Evolutionary conservation across 2,888 invertebrate species (phyloP).

Genomic region (Ophion costatus): DNA sequence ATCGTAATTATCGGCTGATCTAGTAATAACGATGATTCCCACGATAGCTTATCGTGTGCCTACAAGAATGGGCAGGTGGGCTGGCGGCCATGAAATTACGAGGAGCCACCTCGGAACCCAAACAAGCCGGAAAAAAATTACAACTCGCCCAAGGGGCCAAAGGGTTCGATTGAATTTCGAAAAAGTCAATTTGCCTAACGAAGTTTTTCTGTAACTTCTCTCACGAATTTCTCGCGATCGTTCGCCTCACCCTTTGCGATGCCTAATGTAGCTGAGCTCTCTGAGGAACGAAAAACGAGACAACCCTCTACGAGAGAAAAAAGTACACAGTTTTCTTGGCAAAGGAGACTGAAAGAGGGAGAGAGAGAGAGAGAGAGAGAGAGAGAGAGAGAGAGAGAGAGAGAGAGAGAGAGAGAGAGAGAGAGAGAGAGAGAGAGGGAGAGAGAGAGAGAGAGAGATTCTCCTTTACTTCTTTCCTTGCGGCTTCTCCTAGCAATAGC

Average conservation of each 20-base stretch:
- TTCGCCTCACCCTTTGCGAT: background rate
- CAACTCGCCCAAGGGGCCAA: too few relatives aligned
- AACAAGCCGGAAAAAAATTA: too few relatives aligned
- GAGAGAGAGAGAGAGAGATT: background rate
- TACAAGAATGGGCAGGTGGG: too few relatives aligned
- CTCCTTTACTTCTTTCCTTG: background rate
- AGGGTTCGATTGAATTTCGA: background rate
- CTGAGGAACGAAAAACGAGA: background rate
- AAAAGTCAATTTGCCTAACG: background rate
- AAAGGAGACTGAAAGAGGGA: background rate
- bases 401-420: background rate
- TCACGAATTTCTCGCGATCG: background rate
- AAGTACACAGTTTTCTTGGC: background rate
- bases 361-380: background rate
- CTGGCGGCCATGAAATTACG: too few relatives aligned
- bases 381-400: conserved; percentile 1
- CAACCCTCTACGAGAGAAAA: background rate
- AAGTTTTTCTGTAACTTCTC: background rate
- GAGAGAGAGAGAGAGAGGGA: background rate
- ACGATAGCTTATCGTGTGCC: too few relatives aligned
- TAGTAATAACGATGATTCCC: too few relatives aligned
- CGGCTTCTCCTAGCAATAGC: conserved; percentile 15
- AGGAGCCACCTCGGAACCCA: too few relatives aligned
- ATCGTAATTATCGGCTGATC: too few relatives aligned
- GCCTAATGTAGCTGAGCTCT: background rate